Conservation (phyloP, 2,113 vertebrate species). For the Cyprinodon brontotheroides region DNA sequence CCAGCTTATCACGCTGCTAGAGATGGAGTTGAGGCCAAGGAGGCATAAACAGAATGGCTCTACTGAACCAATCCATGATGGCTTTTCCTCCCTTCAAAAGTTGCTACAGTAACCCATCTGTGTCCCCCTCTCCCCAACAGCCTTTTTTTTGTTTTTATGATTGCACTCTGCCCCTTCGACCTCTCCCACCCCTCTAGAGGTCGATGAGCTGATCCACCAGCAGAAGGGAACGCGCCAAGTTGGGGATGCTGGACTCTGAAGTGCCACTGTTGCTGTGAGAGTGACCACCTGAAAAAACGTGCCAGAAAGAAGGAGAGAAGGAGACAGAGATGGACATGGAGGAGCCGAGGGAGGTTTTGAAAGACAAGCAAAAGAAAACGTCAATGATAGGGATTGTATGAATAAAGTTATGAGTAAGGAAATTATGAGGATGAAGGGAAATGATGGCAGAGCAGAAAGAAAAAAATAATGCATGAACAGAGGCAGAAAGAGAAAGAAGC, state of each 20-base stretch:
- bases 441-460: slow-evolving; percentile 54
- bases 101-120: slow-evolving; percentile 66
- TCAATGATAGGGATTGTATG: slow-evolving; percentile 54
- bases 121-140: slow-evolving; percentile 27
- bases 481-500: slow-evolving; percentile 70
- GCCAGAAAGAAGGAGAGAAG: slow-evolving; percentile 80
- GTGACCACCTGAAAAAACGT: slow-evolving; percentile 93
- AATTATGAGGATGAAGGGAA: slow-evolving; percentile 35
- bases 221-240: slow-evolving; percentile 98
- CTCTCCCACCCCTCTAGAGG: slow-evolving; percentile 89
- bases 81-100: slow-evolving; percentile 54
- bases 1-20: slow-evolving; percentile 65
- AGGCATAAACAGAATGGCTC: slow-evolving; percentile 45
- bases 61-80: slow-evolving; percentile 33
- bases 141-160: slow-evolving; percentile 43
- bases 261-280: slow-evolving; percentile 99
- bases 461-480: slow-evolving; percentile 41
- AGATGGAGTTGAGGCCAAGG: slow-evolving; percentile 65
- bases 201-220: slow-evolving; percentile 99
- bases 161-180: slow-evolving; percentile 73
- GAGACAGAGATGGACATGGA: slow-evolving; percentile 63
- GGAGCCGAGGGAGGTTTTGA: slow-evolving; percentile 60
- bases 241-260: slow-evolving; percentile 99
- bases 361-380: slow-evolving; percentile 66
- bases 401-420: slow-evolving; percentile 54